Percentiles rank a stretch among this genome's conserved stretches.
phyloP scores from a whole-genome alignment of 2,113 vertebrate genomes.

The Cryptoleucopteryx plumbea region DNA sequence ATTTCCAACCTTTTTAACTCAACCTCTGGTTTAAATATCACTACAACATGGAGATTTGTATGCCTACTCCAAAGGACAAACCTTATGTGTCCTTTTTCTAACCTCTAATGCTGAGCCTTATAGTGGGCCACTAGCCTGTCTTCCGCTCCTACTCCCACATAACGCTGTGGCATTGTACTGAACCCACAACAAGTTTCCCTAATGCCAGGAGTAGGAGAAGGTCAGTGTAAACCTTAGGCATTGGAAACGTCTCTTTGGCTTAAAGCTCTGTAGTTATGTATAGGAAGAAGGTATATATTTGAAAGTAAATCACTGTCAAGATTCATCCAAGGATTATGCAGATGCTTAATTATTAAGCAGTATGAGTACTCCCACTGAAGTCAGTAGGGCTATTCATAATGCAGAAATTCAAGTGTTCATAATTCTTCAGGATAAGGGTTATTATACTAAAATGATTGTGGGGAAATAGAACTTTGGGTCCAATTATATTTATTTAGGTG shows the following conservation, averaged over 20 bases:
- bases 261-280: neutral
- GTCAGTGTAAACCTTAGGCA: neutral
- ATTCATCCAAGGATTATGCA: neutral
- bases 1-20: neutral
- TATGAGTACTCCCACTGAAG: neutral
- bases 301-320: neutral
- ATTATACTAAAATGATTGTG: neutral
- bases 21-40: neutral
- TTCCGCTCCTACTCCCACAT: neutral
- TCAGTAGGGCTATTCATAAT: neutral
- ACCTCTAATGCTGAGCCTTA: neutral
- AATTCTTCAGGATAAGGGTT: neutral
- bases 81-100: neutral
- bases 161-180: rapidly evolving
- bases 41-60: neutral
- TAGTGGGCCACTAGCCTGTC: neutral
- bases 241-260: neutral
- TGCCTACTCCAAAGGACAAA: neutral
- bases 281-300: neutral
- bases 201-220: neutral
- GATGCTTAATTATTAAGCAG: neutral
- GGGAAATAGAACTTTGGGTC: neutral
- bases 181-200: neutral
- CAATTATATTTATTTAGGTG: neutral
- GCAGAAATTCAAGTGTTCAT: neutral